Evolutionary conservation across 1,140 invertebrate genomes (phyloP), one percentile per base, ranked within the genome.

Genomic region (Bombus pyrosoma): DNA sequence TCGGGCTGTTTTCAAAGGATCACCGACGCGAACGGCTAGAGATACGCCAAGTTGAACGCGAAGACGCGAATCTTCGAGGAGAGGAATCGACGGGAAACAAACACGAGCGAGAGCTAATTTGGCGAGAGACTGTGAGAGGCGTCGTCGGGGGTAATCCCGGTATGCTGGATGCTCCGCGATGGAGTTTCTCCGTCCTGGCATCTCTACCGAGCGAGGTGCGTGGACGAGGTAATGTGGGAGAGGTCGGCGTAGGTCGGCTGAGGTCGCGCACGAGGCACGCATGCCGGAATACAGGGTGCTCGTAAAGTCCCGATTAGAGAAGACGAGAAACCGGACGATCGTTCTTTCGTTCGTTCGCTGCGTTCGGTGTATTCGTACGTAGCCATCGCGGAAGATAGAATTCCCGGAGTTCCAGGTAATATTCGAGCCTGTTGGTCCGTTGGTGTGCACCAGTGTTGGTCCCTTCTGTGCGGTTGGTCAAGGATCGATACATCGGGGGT

Each of bases 151-250:
- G 81, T 83, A 79, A 84, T 86, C 43, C 85, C 32, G 39, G 59
- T 64, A n/a, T 10, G 28, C 69, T 32, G 71, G 71, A 59, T n/a
- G 47, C 66, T 69, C n/a, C 69, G 53, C 62, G 64, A 66, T 37
- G 18, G 64, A 72, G 75, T 57, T 73, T 72, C 71, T 64, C 34
- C 68, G 22, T 41, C 83, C 75, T 80, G 57, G 62, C 32, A 81
- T 90, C 83, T 64, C 3, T 28, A n/a, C 28, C 81, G 66, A 37
- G 34, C 80, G 87, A 90, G 88, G 88, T 92, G 92, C 90, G 87
- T 92, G 91, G 89, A 92, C 86, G 91, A 89, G 88, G 90, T 92
- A 93, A 92, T 92, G 92, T 92, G 92, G 90, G 92, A 93, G 92
- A 93, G 92, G 92, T 93, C 92, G 92, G 75, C 73, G 75, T 69